Percentiles rank a stretch among this genome's conserved stretches.
Conservation (phyloP, 2,113 vertebrate species). For the Pimephales promelas region DNA sequence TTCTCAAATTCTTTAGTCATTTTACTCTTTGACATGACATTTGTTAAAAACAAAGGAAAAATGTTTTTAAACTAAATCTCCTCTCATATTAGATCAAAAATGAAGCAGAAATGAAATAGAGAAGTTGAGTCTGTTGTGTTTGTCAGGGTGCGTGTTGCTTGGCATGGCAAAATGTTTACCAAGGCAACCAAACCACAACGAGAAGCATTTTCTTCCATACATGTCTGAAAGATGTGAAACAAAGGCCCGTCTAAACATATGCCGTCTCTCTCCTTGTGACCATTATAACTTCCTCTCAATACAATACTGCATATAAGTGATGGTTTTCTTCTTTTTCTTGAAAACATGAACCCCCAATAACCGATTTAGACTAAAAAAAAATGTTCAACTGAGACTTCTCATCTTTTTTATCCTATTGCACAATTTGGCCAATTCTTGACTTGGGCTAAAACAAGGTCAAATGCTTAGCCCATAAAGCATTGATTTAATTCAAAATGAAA, state of each 20-base stretch:
- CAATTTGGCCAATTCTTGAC: constrained; percentile 17
- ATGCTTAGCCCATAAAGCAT: not conserved
- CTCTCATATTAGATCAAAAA: constrained; percentile 18
- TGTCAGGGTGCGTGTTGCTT: not conserved
- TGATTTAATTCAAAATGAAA: not conserved
- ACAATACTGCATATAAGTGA: constrained; percentile 31
- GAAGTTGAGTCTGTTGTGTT: not conserved
- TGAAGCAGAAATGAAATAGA: constrained; percentile 23
- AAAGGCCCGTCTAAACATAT: constrained; percentile 2
- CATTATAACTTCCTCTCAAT: not conserved
- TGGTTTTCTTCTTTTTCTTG: not conserved
- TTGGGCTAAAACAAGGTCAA: not conserved
- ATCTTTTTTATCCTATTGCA: not conserved
- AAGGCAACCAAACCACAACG: not conserved
- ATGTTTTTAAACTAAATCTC: not conserved
- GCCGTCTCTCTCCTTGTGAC: not conserved
- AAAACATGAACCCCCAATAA: not conserved
- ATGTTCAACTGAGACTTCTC: not conserved
- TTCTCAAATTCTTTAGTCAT: constrained; percentile 43
- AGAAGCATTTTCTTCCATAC: constrained; percentile 7
- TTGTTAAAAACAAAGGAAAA: constrained; percentile 7
- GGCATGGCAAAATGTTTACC: constrained; percentile 23
- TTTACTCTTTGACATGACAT: constrained; percentile 40
- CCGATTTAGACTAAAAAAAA: not conserved
- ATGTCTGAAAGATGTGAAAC: constrained; percentile 3